phyloP scores from a whole-genome alignment of 2,113 vertebrate genomes.

The Hemiprocne comata region DNA sequence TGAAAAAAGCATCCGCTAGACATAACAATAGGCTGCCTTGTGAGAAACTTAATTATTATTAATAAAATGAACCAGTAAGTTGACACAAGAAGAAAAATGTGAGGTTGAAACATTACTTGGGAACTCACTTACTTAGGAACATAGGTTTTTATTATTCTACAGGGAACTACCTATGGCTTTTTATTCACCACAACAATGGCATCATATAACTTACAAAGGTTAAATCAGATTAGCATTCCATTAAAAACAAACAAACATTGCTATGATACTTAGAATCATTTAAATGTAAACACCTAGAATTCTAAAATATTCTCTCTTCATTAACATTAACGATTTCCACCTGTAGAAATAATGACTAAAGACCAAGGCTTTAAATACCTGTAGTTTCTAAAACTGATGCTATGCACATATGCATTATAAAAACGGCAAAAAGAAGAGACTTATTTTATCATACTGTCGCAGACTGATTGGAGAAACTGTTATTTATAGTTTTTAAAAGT shows the following conservation, averaged over 20 bases:
- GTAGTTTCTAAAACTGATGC: not conserved
- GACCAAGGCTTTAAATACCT: not conserved
- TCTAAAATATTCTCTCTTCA: not conserved
- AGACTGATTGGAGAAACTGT: not conserved
- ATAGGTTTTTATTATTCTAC: conserved; percentile 14
- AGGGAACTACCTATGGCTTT: not conserved
- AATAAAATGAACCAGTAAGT: no score
- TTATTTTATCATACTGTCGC: not conserved
- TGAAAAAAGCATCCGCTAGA: conserved; percentile 49
- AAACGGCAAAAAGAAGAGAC: not conserved
- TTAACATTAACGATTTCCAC: not conserved
- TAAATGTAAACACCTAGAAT: not conserved
- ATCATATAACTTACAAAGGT: not conserved
- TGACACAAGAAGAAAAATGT: conserved; percentile 12
- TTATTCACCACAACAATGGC: not conserved
- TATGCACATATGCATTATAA: not conserved
- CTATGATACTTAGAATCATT: not conserved
- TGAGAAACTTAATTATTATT: no score
- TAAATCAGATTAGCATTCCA: not conserved
- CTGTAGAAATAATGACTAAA: not conserved
- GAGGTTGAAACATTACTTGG: conserved; percentile 51
- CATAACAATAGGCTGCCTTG: conserved; percentile 61
- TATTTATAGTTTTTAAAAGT: not conserved
- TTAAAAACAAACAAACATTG: not conserved
- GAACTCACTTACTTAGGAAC: conserved; percentile 55